Evolutionary conservation across 2,888 invertebrate genomes (phyloP).

Genomic region (Catocala nupta): DNA sequence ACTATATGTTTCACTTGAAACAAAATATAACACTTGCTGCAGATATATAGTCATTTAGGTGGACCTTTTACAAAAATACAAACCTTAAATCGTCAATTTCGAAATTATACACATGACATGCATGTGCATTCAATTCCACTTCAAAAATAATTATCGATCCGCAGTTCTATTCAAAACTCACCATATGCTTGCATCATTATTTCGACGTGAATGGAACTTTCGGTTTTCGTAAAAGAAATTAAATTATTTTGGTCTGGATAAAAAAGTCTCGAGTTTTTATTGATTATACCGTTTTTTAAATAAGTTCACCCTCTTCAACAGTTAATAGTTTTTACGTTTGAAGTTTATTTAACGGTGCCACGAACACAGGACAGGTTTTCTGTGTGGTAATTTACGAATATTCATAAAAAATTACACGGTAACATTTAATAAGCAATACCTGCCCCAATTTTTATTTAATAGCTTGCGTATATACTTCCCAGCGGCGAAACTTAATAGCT

Average conservation of each 20-base stretch:
- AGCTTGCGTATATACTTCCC: conserved; percentile 7
- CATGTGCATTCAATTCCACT: conserved; percentile 45
- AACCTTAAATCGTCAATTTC: conserved; percentile 29
- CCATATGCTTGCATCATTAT: conserved; percentile 77
- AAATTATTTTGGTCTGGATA: conserved; percentile 68
- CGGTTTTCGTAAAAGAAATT: conserved; percentile 70
- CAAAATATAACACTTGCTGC: background rate
- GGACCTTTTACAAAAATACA: conserved; percentile 22
- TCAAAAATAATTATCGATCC: conserved; percentile 61
- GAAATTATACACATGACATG: conserved; percentile 47
- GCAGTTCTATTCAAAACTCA: conserved; percentile 63
- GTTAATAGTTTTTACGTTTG: conserved; percentile 55
- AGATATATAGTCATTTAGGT: background rate
- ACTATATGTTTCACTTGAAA: background rate
- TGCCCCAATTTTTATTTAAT: conserved; percentile 21
- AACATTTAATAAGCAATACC: conserved; percentile 49
- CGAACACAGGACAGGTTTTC: conserved; percentile 31
- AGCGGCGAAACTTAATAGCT: conserved; percentile 1
- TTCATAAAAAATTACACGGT: conserved; percentile 29
- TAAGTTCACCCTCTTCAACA: conserved; percentile 39
- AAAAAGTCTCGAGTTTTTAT: conserved; percentile 56
- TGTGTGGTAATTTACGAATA: conserved; percentile 10
- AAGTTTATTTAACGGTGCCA: conserved; percentile 64
- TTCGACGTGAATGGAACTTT: conserved; percentile 64
- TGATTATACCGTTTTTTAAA: conserved; percentile 45